Percentiles rank a stretch among this genome's conserved stretches.
Conservation (phyloP, 1,140 invertebrate genomes). For the Choristoneura fumiferana region DNA sequence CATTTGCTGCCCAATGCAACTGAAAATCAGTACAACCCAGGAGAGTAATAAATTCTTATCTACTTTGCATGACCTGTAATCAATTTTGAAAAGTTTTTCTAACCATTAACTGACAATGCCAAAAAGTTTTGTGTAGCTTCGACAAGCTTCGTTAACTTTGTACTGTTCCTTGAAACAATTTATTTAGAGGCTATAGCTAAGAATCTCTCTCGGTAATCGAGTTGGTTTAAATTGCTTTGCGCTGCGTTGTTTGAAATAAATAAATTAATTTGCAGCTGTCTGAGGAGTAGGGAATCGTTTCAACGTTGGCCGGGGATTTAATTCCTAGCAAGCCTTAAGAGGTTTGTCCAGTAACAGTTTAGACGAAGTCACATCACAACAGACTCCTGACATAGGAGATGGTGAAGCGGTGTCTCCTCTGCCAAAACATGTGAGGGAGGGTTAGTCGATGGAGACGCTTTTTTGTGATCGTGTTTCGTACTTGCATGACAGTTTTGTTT, state of each 20-base stretch:
- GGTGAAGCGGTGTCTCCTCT: too few species aligned
- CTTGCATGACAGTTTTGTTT: too few species aligned
- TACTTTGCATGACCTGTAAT: too few species aligned
- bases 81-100: not conserved
- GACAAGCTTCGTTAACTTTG: not conserved
- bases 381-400: too few species aligned
- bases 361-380: too few species aligned
- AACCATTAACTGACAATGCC: constrained; percentile 6
- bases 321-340: constrained; percentile 14
- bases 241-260: constrained; percentile 13
- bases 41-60: too few species aligned
- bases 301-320: constrained; percentile 8
- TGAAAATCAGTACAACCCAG: too few species aligned
- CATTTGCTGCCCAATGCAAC: too few species aligned
- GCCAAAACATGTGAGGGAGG: too few species aligned
- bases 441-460: too few species aligned
- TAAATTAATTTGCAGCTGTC: constrained; percentile 16
- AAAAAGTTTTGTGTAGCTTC: constrained; percentile 5
- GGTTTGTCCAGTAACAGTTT: constrained; percentile 14
- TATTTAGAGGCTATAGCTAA: constrained; percentile 6
- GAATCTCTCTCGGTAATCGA: constrained; percentile 11
- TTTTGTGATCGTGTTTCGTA: too few species aligned
- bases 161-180: constrained; percentile 14
- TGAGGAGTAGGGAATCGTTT: constrained; percentile 8
- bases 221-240: constrained; percentile 8